A percentile compares a stretch with the other conserved stretches of the same genome.
Evolutionary conservation across 2,888 invertebrate genomes (phyloP).

Genomic region (Danaus chrysippus): DNA sequence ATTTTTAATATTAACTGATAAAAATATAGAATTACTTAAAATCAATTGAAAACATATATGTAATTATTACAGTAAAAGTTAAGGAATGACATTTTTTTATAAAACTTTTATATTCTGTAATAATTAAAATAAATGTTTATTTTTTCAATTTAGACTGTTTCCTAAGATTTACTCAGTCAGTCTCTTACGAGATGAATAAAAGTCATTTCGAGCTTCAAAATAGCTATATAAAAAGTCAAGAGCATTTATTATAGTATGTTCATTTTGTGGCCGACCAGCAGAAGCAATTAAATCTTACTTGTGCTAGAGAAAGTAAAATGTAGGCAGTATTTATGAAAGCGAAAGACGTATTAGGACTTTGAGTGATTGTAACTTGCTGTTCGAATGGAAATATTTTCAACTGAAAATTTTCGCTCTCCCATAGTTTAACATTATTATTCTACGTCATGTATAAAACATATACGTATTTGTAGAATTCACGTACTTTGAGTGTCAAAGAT

Average conservation of each 20-base stretch:
- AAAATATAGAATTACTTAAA: too few species aligned
- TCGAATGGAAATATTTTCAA: background rate
- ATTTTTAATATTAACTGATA: too few species aligned
- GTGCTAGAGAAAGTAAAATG: conserved; percentile 10
- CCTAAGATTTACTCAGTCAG: conserved; percentile 64
- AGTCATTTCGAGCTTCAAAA: conserved; percentile 62
- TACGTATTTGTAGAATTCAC: too few species aligned
- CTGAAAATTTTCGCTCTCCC: too few species aligned
- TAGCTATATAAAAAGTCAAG: conserved; percentile 58
- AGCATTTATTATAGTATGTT: conserved; percentile 35
- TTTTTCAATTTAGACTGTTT: conserved; percentile 44
- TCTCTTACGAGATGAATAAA: conserved; percentile 68
- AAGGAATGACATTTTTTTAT: background rate
- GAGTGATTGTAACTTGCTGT: background rate
- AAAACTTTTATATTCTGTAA: background rate
- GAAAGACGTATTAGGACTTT: background rate
- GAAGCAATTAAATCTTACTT: conserved; percentile 26
- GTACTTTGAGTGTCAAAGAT: too few species aligned
- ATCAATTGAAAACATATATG: too few species aligned
- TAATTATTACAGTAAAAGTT: too few species aligned
- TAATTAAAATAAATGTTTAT: conserved; percentile 2
- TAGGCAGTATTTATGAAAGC: conserved; percentile 11
- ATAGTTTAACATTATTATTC: too few species aligned
- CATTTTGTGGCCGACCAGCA: conserved; percentile 32
- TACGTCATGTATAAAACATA: too few species aligned